Percentiles rank a stretch among this genome's conserved stretches.
Conservation (phyloP, 2,888 invertebrate genomes). For the Kuschelorhynchus macadamiae region DNA sequence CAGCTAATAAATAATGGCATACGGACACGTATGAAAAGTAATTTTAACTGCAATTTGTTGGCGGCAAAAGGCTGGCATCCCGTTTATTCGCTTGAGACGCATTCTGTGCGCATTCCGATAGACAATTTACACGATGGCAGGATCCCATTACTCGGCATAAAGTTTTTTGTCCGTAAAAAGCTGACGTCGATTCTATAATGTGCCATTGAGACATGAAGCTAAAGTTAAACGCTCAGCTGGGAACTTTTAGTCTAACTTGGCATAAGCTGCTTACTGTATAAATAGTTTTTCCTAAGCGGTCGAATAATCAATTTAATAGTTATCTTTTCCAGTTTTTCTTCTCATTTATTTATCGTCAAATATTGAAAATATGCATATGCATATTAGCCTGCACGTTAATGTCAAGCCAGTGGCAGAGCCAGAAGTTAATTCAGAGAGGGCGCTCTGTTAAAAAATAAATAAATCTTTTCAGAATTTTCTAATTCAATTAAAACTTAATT, state of each 20-base stretch:
- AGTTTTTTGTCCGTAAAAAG: constrained; percentile 43
- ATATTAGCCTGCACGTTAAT: neutral
- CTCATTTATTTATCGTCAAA: no score
- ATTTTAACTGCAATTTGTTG: constrained; percentile 55
- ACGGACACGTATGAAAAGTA: constrained; percentile 52
- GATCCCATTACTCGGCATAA: constrained; percentile 63
- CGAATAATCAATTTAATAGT: no score
- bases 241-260: constrained; percentile 21
- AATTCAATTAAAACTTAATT: no score
- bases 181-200: constrained; percentile 45
- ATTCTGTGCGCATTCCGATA: constrained; percentile 64
- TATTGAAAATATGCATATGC: no score
- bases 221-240: constrained; percentile 39
- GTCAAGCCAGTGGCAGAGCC: no score
- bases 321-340: no score
- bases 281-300: neutral
- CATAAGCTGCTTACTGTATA: constrained; percentile 26
- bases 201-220: constrained; percentile 45
- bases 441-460: no score
- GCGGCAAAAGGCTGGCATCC: constrained; percentile 55
- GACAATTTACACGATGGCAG: constrained; percentile 66
- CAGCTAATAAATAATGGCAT: constrained; percentile 51
- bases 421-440: no score
- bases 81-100: constrained; percentile 62
- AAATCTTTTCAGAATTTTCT: no score